Base-by-base conservation (phyloP, 1,140 invertebrate genomes). In the Agrypnia vestita region DNA sequence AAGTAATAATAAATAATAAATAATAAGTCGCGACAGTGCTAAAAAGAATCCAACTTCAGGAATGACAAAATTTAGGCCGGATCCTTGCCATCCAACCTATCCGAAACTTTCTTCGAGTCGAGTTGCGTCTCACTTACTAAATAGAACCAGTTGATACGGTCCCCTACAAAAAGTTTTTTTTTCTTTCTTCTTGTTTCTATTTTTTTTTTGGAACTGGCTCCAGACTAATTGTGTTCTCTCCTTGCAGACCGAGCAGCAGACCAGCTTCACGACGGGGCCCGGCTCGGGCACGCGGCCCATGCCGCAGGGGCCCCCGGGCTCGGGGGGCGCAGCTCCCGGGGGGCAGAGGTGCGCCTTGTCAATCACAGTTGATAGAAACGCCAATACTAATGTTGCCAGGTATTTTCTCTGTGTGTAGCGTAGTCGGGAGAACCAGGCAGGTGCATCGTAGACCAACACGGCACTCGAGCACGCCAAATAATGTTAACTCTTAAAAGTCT, bases 221-320 rank as follows among this genome's bases (percentile, higher is more conserved):
- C 25, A 35, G 6, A 35, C 25, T 35, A 35, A 35, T 35, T 1
- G 6, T 35, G 3, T 9, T 51, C 3, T 59, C 11, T 59, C 47
- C 0, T 76, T 82, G 4, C 85, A 90, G 89, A 89, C 87, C 71
- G 88, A 90, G 43, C 89, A 92, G 86, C 90, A 91, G 84, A 92
- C 91, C 78, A 92, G 91, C 84, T 92, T 92, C 84, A 90, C 89
- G 79, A 91, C 90, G 82, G 87, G 87, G 76, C 88, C 90, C 75
- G 86, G 86, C 69, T 90, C 89, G 81, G 91, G 90, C 76, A 91
- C 91, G 73, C 86, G 87, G 43, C 88, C 91, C 12, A 92, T 92
- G 91, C 91, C 91, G 47, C 88, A 46, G 90, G 78, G 87, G 85
- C 13, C 86, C 47, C 88, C 12, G 90, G 78, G 87, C 85, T 11